A percentile compares a stretch with the other conserved stretches of the same genome.
These are phyloP conservation scores for Lerista edwardsae DNA, from an alignment of 2,797 vertebrate genomes.

Conservation along the genomic window DNA sequence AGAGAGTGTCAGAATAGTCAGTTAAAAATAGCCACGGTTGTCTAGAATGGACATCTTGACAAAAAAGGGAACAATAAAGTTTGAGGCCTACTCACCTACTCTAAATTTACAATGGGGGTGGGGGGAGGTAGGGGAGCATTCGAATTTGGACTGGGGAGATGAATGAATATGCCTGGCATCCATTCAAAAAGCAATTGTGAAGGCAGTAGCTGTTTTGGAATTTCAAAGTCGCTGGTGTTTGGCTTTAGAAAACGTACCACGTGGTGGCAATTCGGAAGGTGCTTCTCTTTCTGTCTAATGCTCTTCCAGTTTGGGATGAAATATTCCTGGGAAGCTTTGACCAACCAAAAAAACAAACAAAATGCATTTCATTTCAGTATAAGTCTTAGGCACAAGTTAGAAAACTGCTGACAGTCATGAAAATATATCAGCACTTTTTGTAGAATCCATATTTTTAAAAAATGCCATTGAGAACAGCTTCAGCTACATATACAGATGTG, in stretches of 20 bases:
- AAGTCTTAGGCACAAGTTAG: conserved; percentile 84
- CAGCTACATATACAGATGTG: conserved; percentile 65
- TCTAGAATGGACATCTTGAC: conserved; percentile 41
- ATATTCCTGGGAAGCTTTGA: conserved; percentile 78
- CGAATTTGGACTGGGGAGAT: conserved; percentile 40
- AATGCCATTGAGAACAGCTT: conserved; percentile 74
- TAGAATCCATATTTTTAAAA: conserved; percentile 73
- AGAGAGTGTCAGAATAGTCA: conserved; percentile 43
- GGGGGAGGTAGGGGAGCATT: background rate
- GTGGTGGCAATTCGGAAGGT: conserved; percentile 79
- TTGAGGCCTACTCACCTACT: background rate
- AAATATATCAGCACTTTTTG: conserved; percentile 78
- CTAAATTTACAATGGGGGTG: background rate
- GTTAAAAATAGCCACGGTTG: conserved; percentile 43
- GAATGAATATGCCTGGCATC: conserved; percentile 41
- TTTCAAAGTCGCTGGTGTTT: conserved; percentile 85
- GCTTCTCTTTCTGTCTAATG: conserved; percentile 76
- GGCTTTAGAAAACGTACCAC: conserved; percentile 73
- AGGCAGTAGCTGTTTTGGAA: conserved; percentile 71
- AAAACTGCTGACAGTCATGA: conserved; percentile 80
- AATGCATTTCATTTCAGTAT: conserved; percentile 74
- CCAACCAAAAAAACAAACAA: conserved; percentile 61
- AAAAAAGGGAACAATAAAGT: conserved; percentile 22
- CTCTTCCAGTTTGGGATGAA: conserved; percentile 79
- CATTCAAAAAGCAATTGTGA: conserved; percentile 65